A percentile compares a stretch with the other conserved stretches of the same genome.
These are phyloP conservation scores for Alethe diademata DNA, from an alignment of 2,113 vertebrate genomes.

Conservation along the genomic window DNA sequence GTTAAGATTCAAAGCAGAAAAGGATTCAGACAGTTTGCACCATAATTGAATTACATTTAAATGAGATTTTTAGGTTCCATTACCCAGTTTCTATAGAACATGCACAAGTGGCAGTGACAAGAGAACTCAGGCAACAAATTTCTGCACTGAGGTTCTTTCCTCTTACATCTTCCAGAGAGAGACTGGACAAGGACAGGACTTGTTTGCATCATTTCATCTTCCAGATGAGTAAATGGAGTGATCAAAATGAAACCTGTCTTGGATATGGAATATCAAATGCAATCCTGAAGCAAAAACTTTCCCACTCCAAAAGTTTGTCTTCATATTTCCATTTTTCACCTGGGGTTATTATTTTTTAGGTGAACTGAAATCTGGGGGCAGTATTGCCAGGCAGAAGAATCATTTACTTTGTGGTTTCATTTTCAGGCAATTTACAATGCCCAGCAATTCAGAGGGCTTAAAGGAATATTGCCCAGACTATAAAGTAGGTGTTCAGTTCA, in stretches of 20 bases:
- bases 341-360: not conserved
- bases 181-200: not conserved
- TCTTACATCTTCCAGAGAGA: not conserved
- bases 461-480: not conserved
- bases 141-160: not conserved
- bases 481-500: not conserved
- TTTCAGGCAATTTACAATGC: not conserved
- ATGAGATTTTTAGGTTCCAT: not conserved
- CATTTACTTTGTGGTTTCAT: not conserved
- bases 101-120: not conserved
- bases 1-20: not conserved
- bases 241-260: not conserved
- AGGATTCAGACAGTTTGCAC: not conserved
- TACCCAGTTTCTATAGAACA: not conserved
- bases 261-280: not conserved
- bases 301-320: not conserved
- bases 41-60: not conserved
- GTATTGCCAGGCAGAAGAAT: not conserved
- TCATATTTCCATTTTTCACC: not conserved
- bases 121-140: not conserved
- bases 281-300: not conserved
- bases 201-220: not conserved
- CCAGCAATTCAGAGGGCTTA: not conserved
- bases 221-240: not conserved
- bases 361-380: not conserved